Conservation (phyloP, 2,888 invertebrate species). For the Hofmannophila pseudospretella region DNA sequence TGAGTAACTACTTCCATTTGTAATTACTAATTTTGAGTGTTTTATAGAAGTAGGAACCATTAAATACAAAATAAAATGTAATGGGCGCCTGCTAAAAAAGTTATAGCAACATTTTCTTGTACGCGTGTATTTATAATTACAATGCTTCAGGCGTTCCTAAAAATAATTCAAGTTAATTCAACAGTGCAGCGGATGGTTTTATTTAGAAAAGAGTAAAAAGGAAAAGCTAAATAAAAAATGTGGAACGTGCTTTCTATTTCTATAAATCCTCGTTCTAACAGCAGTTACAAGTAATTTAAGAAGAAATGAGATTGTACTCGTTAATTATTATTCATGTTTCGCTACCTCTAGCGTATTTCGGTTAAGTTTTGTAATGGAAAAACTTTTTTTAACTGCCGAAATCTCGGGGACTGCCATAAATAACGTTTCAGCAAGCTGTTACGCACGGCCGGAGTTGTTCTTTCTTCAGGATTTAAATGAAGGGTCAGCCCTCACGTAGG, state of each 20-base stretch:
- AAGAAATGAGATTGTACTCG: constrained; percentile 18
- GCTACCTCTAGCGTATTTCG: constrained; percentile 44
- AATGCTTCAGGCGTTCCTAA: background rate
- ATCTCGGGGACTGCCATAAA: constrained; percentile 66
- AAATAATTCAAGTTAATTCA: background rate
- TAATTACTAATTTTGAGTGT: no score
- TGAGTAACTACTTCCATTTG: no score
- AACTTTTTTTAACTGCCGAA: constrained; percentile 67
- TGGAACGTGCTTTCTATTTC: background rate
- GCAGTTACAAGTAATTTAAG: constrained; percentile 1
- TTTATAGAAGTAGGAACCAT: no score
- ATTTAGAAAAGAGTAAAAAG: no score
- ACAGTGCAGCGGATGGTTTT: no score
- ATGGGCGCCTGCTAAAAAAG: background rate
- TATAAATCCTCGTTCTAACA: constrained; percentile 1
- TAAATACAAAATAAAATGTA: no score
- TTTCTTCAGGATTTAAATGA: constrained; percentile 46
- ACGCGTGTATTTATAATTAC: background rate
- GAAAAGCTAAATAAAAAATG: background rate
- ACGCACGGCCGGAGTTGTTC: constrained; percentile 59
- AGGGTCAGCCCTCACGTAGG: constrained; percentile 65
- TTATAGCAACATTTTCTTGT: background rate
- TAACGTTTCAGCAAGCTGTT: constrained; percentile 72
- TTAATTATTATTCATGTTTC: constrained; percentile 65
- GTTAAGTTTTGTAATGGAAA: constrained; percentile 68